Evolutionary conservation across 2,113 vertebrate genomes (phyloP), one percentile per base, ranked within the genome.

Genomic region (Uria aalge): DNA sequence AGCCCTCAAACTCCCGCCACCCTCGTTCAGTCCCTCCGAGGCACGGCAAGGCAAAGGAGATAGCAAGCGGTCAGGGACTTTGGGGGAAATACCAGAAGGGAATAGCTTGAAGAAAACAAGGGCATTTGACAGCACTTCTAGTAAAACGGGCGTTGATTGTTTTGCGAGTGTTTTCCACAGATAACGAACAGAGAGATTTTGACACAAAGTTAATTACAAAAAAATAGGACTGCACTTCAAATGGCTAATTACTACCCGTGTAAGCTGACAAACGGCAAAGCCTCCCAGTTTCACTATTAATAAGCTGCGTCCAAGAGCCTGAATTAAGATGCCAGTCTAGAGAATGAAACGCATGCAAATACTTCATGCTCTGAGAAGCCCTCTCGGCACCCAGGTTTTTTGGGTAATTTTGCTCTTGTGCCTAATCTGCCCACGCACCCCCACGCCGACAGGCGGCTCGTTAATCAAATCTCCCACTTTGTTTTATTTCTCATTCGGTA

Each of bases 161-260:
- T 97, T 94, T 75, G 57, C 76, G 92, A 95, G 60, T 87, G 72
- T 77, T 97, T 92, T 90, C 55, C 60, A 79, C 68, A 81, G 89
- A 94, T 95, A 97, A 96, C 19, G 64, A 95, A 95, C 74, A 78
- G 73, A 92, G 32, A 85, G 80, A 83, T 91, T 97, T 90, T 95
- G 78, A 87, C 94, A 95, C 32, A 38, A 94, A 96, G 47, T 95
- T 98, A 97, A 97, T 96, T 96, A 90, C 48, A 80, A 74, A 96
- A 97, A 88, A 89, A 21, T 72, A 85, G 57, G 36, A 15, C 75
- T 77, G 38, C 50, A n/a, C 41, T 92, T 91, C 82, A 93, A 88
- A 94, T 40, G 80, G 73, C 71, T 97, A 91, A 97, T 97, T 97
- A 88, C 73, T 91, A 83, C 66, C 81, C 32, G 0, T 64, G 56